Percentiles rank a stretch among this genome's conserved stretches.
Conservation (phyloP, 2,888 invertebrate species). For the Osedax fenrisi region DNA sequence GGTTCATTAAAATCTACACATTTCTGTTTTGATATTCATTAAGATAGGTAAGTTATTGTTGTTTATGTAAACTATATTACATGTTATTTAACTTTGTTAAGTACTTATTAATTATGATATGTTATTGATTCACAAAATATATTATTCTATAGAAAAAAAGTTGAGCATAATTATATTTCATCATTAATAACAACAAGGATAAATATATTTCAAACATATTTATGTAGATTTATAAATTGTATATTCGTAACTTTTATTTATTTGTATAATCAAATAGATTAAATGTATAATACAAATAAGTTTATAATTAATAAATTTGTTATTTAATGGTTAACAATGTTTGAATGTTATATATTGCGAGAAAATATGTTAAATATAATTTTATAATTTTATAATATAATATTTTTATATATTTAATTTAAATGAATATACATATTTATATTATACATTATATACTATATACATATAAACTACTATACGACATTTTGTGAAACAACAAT, state of each 20-base stretch:
- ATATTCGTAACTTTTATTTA: too few species aligned
- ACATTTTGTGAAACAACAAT: too few species aligned
- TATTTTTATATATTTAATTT: not conserved
- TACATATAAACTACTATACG: not conserved
- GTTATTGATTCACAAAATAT: too few species aligned
- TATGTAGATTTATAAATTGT: too few species aligned
- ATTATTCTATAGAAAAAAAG: too few species aligned
- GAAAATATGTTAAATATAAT: conserved; percentile 27
- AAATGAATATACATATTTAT: not conserved
- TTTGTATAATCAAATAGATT: too few species aligned
- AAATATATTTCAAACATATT: not conserved
- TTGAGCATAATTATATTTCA: too few species aligned
- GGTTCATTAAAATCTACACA: not conserved
- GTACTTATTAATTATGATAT: not conserved
- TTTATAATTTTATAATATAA: not conserved
- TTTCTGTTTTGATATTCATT: not conserved
- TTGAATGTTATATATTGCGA: not conserved
- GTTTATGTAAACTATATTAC: not conserved
- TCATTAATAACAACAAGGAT: too few species aligned
- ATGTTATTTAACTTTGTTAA: not conserved
- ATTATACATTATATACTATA: not conserved
- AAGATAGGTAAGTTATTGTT: not conserved
- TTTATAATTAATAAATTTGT: not conserved
- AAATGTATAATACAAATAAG: not conserved
- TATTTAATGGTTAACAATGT: not conserved